These are phyloP conservation scores for Jordanella pulchra DNA, from an alignment of 2,797 vertebrate species.

Conservation along the genomic window DNA sequence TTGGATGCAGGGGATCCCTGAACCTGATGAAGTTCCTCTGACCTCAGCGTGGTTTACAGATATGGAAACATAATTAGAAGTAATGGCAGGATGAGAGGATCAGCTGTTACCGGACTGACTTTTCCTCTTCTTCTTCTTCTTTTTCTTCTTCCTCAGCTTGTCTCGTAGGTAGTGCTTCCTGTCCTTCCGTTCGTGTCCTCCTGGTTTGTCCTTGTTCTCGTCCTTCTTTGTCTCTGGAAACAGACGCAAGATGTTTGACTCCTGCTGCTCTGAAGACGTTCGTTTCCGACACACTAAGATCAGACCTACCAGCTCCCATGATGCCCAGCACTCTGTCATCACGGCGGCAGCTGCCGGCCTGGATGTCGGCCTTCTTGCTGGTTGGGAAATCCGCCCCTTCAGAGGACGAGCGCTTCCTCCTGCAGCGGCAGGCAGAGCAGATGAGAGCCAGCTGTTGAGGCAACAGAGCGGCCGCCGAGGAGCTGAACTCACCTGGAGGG, in stretches of 20 bases:
- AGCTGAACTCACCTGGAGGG: slow-evolving; percentile 26
- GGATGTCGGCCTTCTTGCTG: slow-evolving; percentile 76
- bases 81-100: too few relatives aligned
- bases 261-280: neutral
- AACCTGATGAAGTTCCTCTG: too few relatives aligned
- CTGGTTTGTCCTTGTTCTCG: slow-evolving; percentile 69
- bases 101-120: slow-evolving; percentile 75
- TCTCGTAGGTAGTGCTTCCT: slow-evolving; percentile 87
- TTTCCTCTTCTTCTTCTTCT: slow-evolving; percentile 91
- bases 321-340: slow-evolving; percentile 65
- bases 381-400: slow-evolving; percentile 67
- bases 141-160: slow-evolving; percentile 91
- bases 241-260: neutral
- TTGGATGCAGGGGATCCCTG: too few relatives aligned
- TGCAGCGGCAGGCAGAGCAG: slow-evolving; percentile 10
- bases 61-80: too few relatives aligned
- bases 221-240: slow-evolving; percentile 70
- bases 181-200: slow-evolving; percentile 83
- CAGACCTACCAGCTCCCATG: slow-evolving; percentile 72
- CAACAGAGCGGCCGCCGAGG: neutral
- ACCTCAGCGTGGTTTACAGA: too few relatives aligned
- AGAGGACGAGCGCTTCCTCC: slow-evolving; percentile 59
- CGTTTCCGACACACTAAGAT: neutral
- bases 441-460: neutral
- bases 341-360: slow-evolving; percentile 63